Evolutionary conservation across 2,888 invertebrate species (phyloP), one percentile per base, ranked within the genome.

Genomic region (Hylaea fasciaria): DNA sequence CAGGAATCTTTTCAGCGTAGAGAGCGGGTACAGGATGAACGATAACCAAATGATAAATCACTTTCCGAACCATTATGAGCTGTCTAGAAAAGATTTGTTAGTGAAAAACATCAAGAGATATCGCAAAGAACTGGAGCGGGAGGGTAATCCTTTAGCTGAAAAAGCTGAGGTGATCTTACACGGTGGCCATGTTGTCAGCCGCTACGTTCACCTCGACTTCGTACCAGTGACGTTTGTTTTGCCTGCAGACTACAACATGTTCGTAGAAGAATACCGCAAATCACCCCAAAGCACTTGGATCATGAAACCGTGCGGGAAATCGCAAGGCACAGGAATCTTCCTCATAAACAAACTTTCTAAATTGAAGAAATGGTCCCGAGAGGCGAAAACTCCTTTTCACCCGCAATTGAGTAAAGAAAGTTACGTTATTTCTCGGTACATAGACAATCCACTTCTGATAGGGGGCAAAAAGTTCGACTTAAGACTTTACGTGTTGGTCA

Each of bases 381-480:
- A 97, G 87, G 96, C 96, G 0, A 97, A 96, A 87, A 96, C 95
- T 62, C 95, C 96, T 0, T 96, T 97, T 78, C 96, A 97, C 85
- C 96, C 96, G 7, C 96, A 97, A 79, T 92, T 97, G 52, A 82
- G 80, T 17, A 97, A 97, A 86, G 97, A 98, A 86, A 96, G 96
- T 69, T 98, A 98, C 86, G 98, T 98, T 48, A 98, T 99, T 80
- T 98, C 98, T n/a, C 96, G 97, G 91, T 98, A 98, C 83, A 98
- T 98, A 72, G 97, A 98, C 79, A 98, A 98, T 92, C 98, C 98
- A 10, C 90, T 98, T 51, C 91, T 98, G 73, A 98, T 98, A 82
- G 98, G 98, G 44, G 98, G 98, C 7, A 98, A 98, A 90, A 98
- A 98, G 89, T 98, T 98, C 85, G 98, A 98, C 91, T 94, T 98